Conservation (phyloP, 2,113 vertebrate genomes). For the Salvelinus fontinalis region DNA sequence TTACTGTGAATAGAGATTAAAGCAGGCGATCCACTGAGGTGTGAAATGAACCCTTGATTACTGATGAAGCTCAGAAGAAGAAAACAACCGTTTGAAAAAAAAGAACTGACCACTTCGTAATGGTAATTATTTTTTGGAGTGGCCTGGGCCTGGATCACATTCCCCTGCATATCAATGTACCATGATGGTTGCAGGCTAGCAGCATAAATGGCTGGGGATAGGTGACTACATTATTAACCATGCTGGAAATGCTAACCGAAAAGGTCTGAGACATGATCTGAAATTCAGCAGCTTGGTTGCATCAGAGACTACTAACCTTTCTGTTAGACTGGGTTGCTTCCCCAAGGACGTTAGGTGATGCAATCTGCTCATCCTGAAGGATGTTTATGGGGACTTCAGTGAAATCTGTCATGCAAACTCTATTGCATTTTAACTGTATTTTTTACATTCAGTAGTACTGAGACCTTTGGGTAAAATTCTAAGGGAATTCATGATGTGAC, state of each 20-base stretch:
- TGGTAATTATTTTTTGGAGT: slow-evolving; percentile 60
- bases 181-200: slow-evolving; percentile 27
- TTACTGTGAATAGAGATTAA: slow-evolving; percentile 99
- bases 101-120: slow-evolving; percentile 63
- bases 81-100: slow-evolving; percentile 64
- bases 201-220: slow-evolving; percentile 45
- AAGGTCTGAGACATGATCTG: slow-evolving; percentile 64
- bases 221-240: slow-evolving; percentile 68
- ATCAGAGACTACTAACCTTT: slow-evolving; percentile 72
- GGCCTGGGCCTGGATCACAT: slow-evolving; percentile 40
- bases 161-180: slow-evolving; percentile 41
- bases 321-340: slow-evolving; percentile 50
- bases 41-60: slow-evolving; percentile 99
- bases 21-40: slow-evolving; percentile 93
- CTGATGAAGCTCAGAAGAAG: slow-evolving; percentile 73
- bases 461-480: neutral
- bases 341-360: slow-evolving; percentile 55
- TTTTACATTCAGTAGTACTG: neutral
- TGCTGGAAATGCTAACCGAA: slow-evolving; percentile 56
- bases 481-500: neutral
- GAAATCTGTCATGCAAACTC: slow-evolving; percentile 26
- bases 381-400: slow-evolving; percentile 24
- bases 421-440: slow-evolving; percentile 2
- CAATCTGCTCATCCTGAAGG: slow-evolving; percentile 53
- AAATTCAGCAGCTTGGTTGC: slow-evolving; percentile 69